Conservation (phyloP, 2,888 invertebrate species). For the Cacoxenus indagator region DNA sequence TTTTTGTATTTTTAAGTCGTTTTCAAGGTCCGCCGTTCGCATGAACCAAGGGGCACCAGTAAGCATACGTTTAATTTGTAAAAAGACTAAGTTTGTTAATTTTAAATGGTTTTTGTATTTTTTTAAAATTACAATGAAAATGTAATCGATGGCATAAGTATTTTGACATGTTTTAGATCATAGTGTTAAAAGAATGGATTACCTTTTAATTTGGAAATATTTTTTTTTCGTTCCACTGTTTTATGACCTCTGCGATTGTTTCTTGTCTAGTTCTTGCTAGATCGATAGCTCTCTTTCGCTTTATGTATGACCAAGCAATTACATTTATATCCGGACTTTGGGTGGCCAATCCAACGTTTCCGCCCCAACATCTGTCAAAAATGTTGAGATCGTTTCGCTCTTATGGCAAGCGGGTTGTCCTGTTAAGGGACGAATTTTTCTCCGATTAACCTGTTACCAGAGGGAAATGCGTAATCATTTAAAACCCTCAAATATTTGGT, state of each 20-base stretch:
- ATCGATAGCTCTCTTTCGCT: neutral
- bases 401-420: slow-evolving; percentile 3
- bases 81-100: too few relatives aligned
- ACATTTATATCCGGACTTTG: slow-evolving; percentile 5
- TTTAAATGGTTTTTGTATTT: too few relatives aligned
- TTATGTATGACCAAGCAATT: neutral
- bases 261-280: neutral
- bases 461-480: slow-evolving; percentile 17
- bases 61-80: too few relatives aligned
- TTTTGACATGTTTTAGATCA: neutral
- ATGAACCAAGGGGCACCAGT: too few relatives aligned
- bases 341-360: slow-evolving; percentile 9
- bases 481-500: slow-evolving; percentile 20
- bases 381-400: neutral
- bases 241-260: neutral
- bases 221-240: neutral
- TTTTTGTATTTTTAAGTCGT: too few relatives aligned
- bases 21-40: too few relatives aligned
- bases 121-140: too few relatives aligned
- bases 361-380: slow-evolving; percentile 4
- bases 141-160: neutral
- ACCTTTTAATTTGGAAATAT: too few relatives aligned
- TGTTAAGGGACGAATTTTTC: neutral
- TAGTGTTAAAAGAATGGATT: too few relatives aligned
- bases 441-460: slow-evolving; percentile 6